Conservation (phyloP, 2,797 vertebrate genomes). For the Eospalax fontanierii region DNA sequence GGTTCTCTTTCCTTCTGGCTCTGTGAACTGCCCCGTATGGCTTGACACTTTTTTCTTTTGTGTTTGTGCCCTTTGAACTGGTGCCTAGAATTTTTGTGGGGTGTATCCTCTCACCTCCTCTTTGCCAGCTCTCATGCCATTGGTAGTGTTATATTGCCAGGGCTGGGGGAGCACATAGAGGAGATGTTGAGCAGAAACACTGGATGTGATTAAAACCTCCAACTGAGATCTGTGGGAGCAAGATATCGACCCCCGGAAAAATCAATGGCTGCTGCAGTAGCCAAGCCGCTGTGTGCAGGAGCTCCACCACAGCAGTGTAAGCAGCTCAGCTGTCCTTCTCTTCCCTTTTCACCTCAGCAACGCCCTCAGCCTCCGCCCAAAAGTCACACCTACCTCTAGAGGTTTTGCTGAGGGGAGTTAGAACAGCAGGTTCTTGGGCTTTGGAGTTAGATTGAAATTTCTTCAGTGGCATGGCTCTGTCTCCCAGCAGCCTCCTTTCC, state of each 20-base stretch:
- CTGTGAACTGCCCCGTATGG: slow-evolving; percentile 68
- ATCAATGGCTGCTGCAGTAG: slow-evolving; percentile 90
- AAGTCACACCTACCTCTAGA: slow-evolving; percentile 65
- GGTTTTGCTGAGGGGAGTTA: slow-evolving; percentile 80
- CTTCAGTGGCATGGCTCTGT: slow-evolving; percentile 79
- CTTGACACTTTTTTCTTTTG: slow-evolving; percentile 66
- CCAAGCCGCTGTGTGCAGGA: slow-evolving; percentile 79
- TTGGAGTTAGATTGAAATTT: slow-evolving; percentile 82
- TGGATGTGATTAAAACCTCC: slow-evolving; percentile 90
- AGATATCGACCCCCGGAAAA: slow-evolving; percentile 90
- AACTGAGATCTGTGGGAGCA: slow-evolving; percentile 89
- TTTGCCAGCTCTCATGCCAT: slow-evolving; percentile 55
- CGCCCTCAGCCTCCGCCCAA: slow-evolving; percentile 73
- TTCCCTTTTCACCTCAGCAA: slow-evolving; percentile 55
- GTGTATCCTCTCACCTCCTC: slow-evolving; percentile 38
- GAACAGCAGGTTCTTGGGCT: slow-evolving; percentile 70
- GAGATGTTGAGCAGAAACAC: slow-evolving; percentile 86
- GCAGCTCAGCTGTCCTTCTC: slow-evolving; percentile 70
- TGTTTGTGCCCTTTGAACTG: not conserved
- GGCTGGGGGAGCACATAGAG: slow-evolving; percentile 65
- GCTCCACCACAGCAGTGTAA: slow-evolving; percentile 85
- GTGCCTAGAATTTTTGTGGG: slow-evolving; percentile 71
- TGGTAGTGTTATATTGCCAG: slow-evolving; percentile 74
- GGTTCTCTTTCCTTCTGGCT: slow-evolving; percentile 63
- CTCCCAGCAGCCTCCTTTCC: slow-evolving; percentile 85